These are phyloP conservation scores for Tenrec ecaudatus DNA, from an alignment of 2,113 vertebrate genomes.

Conservation along the genomic window DNA sequence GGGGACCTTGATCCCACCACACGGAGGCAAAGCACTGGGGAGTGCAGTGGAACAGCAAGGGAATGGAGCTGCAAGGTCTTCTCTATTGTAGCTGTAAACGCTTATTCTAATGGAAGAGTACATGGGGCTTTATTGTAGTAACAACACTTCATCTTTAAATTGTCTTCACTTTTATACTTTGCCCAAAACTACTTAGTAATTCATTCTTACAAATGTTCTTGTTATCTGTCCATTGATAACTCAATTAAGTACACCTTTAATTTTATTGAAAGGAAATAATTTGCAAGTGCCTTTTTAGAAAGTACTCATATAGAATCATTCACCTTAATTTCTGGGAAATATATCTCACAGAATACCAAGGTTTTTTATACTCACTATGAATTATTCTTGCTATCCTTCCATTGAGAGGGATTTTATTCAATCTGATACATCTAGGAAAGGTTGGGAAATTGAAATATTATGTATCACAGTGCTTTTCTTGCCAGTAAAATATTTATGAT, in stretches of 20 bases:
- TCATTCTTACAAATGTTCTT: not conserved
- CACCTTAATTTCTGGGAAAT: not conserved
- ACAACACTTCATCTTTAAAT: not conserved
- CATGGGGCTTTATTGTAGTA: not conserved
- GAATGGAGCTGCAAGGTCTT: no score
- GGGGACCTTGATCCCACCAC: no score
- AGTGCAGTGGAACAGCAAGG: no score
- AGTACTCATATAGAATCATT: not conserved
- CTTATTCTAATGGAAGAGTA: not conserved
- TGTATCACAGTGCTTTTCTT: not conserved
- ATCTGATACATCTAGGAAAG: not conserved
- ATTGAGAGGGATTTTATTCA: not conserved
- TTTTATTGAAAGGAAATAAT: constrained; percentile 14
- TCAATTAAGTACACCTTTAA: not conserved
- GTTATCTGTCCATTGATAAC: not conserved
- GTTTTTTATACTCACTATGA: not conserved
- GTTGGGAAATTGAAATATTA: constrained; percentile 1
- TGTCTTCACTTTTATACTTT: not conserved
- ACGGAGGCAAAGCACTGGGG: no score
- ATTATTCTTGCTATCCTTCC: not conserved
- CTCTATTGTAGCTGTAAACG: not conserved
- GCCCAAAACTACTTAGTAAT: not conserved
- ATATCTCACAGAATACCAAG: not conserved
- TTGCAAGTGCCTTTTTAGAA: not conserved
- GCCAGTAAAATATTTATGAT: not conserved